phyloP scores from a whole-genome alignment of 2,113 vertebrate genomes.

The Neotoma lepida region DNA sequence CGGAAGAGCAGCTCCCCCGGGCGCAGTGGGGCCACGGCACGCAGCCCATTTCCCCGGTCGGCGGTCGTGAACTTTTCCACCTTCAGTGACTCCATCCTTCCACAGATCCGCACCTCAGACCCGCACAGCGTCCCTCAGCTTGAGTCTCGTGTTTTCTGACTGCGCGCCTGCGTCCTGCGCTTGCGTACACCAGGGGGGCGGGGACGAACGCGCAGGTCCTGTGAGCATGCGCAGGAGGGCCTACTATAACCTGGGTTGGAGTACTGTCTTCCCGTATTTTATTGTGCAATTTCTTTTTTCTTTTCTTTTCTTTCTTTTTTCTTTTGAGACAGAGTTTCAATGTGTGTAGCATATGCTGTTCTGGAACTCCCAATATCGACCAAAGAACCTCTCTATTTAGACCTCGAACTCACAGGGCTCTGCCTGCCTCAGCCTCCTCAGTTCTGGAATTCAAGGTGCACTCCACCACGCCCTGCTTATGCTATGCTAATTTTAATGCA shows the following conservation, averaged over 20 bases:
- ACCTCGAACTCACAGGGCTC: not conserved
- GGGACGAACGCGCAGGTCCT: not conserved
- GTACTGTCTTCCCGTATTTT: not conserved
- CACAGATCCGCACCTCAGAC: not conserved
- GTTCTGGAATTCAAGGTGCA: not conserved
- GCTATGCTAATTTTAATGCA: not conserved
- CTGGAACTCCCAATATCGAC: not conserved
- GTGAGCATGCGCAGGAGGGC: conserved; percentile 53
- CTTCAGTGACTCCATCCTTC: conserved; percentile 78
- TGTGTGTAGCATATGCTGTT: not conserved
- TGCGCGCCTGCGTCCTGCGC: conserved; percentile 53
- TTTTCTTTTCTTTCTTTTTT: not conserved
- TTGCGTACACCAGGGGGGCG: conserved; percentile 52
- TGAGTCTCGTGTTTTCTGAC: not conserved
- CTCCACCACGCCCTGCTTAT: not conserved
- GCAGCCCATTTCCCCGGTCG: conserved; percentile 89
- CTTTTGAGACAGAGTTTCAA: not conserved
- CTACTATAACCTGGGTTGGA: rapidly evolving
- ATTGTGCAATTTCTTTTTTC: too few relatives aligned
- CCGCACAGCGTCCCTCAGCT: rapidly evolving
- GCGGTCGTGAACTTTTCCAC: conserved; percentile 89
- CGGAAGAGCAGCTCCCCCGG: conserved; percentile 86
- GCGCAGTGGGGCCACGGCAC: conserved; percentile 74
- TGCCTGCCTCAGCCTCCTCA: not conserved
- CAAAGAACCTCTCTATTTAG: rapidly evolving